These are phyloP conservation scores for Cichladusa arquata DNA, from an alignment of 2,113 vertebrate genomes.

Conservation along the genomic window DNA sequence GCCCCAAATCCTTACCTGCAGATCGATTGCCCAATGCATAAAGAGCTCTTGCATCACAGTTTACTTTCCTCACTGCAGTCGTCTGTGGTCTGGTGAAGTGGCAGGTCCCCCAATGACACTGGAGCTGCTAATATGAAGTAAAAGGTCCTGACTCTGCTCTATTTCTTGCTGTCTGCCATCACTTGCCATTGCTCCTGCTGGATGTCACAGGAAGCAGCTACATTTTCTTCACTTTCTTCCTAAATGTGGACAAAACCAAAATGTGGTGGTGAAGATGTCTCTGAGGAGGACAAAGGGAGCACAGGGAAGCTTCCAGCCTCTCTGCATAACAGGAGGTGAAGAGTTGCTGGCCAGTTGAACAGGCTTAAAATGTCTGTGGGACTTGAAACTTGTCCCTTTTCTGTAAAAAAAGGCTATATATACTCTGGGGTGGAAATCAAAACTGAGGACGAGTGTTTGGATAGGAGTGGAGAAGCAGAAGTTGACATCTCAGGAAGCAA, in stretches of 20 bases:
- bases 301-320: background rate
- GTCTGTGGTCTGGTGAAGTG: background rate
- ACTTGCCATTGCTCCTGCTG: background rate
- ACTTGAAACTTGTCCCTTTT: background rate
- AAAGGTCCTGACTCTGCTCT: background rate
- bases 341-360: background rate
- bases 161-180: background rate
- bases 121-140: background rate
- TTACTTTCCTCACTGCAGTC: background rate
- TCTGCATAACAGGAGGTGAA: background rate
- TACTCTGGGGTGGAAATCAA: background rate
- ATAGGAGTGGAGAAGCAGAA: background rate
- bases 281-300: background rate
- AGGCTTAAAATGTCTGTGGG: background rate
- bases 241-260: background rate
- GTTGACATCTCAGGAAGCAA: background rate
- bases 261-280: background rate
- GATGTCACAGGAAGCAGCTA: background rate
- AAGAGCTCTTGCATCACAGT: background rate
- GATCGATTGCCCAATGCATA: rapidly evolving
- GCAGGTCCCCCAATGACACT: background rate
- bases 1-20: background rate
- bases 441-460: background rate
- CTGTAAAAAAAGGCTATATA: background rate
- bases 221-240: background rate